These are phyloP conservation scores for Benitochromis conjunctus DNA, from an alignment of 2,113 vertebrate genomes.

Conservation along the genomic window DNA sequence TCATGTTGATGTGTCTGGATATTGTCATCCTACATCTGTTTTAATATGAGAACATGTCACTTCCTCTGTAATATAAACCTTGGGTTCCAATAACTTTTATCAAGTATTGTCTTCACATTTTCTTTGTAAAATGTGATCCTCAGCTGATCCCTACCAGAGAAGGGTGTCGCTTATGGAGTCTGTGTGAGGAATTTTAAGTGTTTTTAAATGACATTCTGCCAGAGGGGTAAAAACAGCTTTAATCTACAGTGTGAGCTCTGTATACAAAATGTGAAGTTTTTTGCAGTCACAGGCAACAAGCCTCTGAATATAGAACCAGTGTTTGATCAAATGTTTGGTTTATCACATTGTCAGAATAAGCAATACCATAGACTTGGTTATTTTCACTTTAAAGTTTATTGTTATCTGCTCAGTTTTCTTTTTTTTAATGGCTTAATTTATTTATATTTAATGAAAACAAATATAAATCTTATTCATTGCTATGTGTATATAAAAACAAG, in stretches of 20 bases:
- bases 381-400: background rate
- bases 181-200: background rate
- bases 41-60: constrained; percentile 12
- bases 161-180: background rate
- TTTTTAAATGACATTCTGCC: background rate
- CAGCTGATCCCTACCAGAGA: background rate
- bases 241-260: background rate
- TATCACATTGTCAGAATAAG: background rate
- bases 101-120: background rate
- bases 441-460: background rate
- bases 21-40: constrained; percentile 38
- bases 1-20: constrained; percentile 24
- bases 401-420: background rate
- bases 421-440: background rate
- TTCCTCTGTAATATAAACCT: constrained; percentile 41
- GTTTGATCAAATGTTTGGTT: background rate
- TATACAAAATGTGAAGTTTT: background rate
- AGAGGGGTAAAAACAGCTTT: background rate
- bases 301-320: background rate
- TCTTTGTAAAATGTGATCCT: background rate
- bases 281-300: background rate
- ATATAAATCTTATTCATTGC: background rate
- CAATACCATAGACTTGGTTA: background rate
- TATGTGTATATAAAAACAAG: background rate
- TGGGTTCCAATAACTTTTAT: background rate